Evolutionary conservation across 2,113 vertebrate species (phyloP), one percentile per base, ranked within the genome.

Genomic region (Cynocephalus volans): DNA sequence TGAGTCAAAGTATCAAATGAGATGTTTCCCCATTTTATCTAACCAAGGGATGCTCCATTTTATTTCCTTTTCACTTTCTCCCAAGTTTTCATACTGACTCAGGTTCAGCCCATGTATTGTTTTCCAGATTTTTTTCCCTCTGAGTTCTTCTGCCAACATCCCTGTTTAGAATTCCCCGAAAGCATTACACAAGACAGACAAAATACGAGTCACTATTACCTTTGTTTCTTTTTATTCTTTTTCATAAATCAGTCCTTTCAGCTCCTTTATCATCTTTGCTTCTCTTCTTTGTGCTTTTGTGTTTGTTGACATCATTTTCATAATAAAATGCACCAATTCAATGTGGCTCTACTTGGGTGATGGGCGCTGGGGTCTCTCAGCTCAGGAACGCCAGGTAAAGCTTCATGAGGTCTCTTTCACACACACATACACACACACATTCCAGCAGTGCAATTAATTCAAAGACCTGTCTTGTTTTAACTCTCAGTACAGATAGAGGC

Each of bases 401-500:
- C 18, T 60, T 72, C 24, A 8, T 1, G 19, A 54, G 48, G 24
- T 7, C 8, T 33, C 54, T 15, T 45, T 12, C 88, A 48, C 24
- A 26, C 41, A 54, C n/a, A 52, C 58, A 5, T 33, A 17, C 28
- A 10, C 92, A 28, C 81, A 26, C 48, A 2, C 14, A 77, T 26
- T 48, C 28, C 79, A 67, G 80, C 24, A 87, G 2, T n/a, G 91
- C 77, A 65, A 90, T 82, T 95, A 76, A 79, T 75, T 36, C 79
- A 36, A 95, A 67, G 15, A n/a, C 18, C 90, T 88, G 6, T 82
- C 45, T 93, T 41, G 87, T 93, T 88, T 93, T 90, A 97, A 95
- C 69, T 33, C 50, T 91, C 52, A 24, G 18, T n/a, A 3, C 21
- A 72, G 92, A 79, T 2, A n/a, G 52, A 88, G 52, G 41, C 85